Conservation (phyloP, 1,140 invertebrate species). For the Papilio helenus region DNA sequence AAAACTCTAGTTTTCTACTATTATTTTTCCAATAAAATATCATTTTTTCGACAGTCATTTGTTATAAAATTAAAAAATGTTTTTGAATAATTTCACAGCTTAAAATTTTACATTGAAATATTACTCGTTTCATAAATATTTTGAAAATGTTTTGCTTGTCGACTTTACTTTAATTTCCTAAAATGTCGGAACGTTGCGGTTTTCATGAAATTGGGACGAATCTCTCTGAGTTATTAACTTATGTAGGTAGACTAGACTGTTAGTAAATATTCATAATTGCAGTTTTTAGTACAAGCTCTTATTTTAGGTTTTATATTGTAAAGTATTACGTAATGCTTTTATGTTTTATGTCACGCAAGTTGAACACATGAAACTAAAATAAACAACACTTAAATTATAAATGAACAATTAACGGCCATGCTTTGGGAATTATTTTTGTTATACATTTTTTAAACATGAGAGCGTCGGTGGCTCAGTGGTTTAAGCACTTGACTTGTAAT, state of each 20-base stretch:
- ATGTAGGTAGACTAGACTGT: neutral
- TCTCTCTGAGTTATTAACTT: neutral
- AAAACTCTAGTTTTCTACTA: no score
- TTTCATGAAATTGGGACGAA: neutral
- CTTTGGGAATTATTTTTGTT: neutral
- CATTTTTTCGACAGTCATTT: neutral
- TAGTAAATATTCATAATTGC: neutral
- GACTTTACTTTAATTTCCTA: constrained; percentile 14
- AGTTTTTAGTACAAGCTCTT: neutral
- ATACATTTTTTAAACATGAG: no score
- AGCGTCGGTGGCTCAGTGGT: no score
- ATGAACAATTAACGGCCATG: neutral
- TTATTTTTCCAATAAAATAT: neutral
- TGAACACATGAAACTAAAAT: neutral
- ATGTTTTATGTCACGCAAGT: neutral
- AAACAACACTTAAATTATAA: neutral
- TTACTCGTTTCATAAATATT: neutral
- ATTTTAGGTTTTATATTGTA: neutral
- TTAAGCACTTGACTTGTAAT: no score
- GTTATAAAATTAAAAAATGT: neutral
- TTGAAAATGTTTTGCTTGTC: neutral
- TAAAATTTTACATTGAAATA: neutral
- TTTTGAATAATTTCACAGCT: neutral
- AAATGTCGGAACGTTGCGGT: constrained; percentile 3
- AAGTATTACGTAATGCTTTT: neutral